phyloP scores from a whole-genome alignment of 2,113 vertebrate species.

The Ginglymostoma cirratum region DNA sequence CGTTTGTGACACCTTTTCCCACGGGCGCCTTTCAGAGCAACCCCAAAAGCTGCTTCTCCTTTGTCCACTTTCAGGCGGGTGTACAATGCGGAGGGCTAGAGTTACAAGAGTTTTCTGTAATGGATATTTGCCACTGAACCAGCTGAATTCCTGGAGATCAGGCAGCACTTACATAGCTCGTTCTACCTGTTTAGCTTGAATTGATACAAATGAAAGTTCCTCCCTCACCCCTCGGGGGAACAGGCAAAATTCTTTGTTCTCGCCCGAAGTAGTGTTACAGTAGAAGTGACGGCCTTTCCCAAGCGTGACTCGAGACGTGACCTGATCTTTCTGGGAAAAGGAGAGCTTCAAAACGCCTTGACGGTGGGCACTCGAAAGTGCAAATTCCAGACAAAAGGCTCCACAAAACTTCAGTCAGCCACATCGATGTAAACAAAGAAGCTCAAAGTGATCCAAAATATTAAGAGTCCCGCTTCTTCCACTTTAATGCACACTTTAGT shows the following conservation, averaged over 20 bases:
- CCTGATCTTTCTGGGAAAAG: slow-evolving; percentile 47
- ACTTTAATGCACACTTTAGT: neutral
- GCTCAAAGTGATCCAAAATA: neutral
- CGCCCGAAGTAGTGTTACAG: slow-evolving; percentile 39
- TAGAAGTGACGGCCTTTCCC: slow-evolving; percentile 38
- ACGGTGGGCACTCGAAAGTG: slow-evolving; percentile 12
- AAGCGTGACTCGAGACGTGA: slow-evolving; percentile 42
- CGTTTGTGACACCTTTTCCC: slow-evolving; percentile 28
- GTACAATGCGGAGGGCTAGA: slow-evolving; percentile 39
- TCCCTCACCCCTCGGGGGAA: neutral
- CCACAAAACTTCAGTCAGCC: neutral
- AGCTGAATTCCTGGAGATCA: slow-evolving; percentile 36
- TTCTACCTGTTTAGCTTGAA: slow-evolving; percentile 57
- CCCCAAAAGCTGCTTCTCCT: slow-evolving; percentile 21
- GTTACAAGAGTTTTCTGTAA: slow-evolving; percentile 43
- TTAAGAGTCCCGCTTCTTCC: neutral
- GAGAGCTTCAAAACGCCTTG: neutral
- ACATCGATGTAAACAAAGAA: neutral
- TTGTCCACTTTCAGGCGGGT: neutral
- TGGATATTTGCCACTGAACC: slow-evolving; percentile 39
- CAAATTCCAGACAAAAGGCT: slow-evolving; percentile 29
- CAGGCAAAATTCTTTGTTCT: slow-evolving; percentile 42
- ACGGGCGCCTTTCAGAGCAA: slow-evolving; percentile 18
- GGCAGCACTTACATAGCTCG: slow-evolving; percentile 47
- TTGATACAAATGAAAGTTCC: slow-evolving; percentile 47